Evolutionary conservation across 37 sponge, comb jelly and placozoan genomes (phyloP).

Genomic region (Chondrosia reniformis): DNA sequence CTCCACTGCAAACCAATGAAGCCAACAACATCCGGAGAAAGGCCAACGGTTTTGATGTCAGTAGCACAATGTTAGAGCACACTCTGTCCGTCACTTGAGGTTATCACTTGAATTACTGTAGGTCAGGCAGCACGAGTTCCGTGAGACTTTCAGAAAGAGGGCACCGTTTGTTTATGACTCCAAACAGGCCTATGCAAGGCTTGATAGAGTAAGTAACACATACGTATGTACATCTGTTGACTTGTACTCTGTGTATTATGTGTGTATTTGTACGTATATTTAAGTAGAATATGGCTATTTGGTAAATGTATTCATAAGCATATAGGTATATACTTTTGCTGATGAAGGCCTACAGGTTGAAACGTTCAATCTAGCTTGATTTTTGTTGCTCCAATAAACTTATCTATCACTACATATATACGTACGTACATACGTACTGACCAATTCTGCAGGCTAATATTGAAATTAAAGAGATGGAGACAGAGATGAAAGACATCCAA

Average conservation of each 20-base stretch:
- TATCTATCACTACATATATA: too few species aligned
- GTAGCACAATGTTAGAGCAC: constrained; percentile 1
- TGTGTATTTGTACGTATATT: neutral
- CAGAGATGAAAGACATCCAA: constrained; percentile 73
- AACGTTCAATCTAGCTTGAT: too few species aligned
- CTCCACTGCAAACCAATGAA: constrained; percentile 93
- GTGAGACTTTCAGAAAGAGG: constrained; percentile 90
- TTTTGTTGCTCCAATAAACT: neutral
- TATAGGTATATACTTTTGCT: neutral
- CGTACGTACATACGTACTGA: neutral
- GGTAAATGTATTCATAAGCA: neutral
- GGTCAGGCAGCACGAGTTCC: constrained; percentile 94
- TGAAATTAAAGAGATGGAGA: constrained; percentile 68
- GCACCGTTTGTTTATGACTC: constrained; percentile 83
- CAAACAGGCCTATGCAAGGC: constrained; percentile 55
- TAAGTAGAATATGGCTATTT: neutral
- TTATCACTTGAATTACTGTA: neutral
- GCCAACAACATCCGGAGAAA: constrained; percentile 86
- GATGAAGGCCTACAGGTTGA: too few species aligned
- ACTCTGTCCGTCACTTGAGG: neutral
- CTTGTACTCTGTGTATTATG: too few species aligned
- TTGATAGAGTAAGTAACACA: constrained; percentile 65
- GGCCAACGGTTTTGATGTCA: constrained; percentile 86
- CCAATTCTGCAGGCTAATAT: constrained; percentile 31
- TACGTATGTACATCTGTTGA: neutral